phyloP scores from a whole-genome alignment of 2,888 invertebrate species.

The Tenodera sinensis region DNA sequence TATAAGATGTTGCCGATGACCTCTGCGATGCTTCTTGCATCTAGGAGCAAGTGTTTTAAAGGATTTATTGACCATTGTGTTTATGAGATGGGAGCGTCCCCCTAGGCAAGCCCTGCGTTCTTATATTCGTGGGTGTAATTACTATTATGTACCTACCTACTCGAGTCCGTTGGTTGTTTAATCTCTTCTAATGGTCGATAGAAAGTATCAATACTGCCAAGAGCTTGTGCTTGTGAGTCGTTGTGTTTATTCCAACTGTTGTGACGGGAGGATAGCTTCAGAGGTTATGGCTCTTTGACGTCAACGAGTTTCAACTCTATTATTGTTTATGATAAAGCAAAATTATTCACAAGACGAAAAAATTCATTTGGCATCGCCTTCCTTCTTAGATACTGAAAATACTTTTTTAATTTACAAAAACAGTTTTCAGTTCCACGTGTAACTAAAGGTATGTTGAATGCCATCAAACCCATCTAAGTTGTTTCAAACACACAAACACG shows the following conservation, averaged over 20 bases:
- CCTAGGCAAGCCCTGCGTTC: background rate
- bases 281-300: no score
- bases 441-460: no score
- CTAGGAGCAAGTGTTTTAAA: background rate
- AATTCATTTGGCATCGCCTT: no score
- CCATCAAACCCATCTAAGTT: no score
- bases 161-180: background rate
- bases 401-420: no score
- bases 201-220: background rate
- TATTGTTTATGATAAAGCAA: background rate
- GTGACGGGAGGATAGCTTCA: background rate
- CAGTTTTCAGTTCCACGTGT: no score
- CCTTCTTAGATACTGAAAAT: no score
- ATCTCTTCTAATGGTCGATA: background rate
- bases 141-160: background rate
- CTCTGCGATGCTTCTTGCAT: background rate
- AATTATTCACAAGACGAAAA: background rate
- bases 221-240: background rate
- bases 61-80: conserved; percentile 15
- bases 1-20: conserved; percentile 11
- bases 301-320: no score
- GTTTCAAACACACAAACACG: no score
- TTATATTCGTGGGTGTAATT: background rate
- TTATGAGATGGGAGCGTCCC: background rate
- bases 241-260: background rate